These are phyloP conservation scores for Pseudopodoces humilis DNA, from an alignment of 2,113 vertebrate genomes.

Conservation along the genomic window DNA sequence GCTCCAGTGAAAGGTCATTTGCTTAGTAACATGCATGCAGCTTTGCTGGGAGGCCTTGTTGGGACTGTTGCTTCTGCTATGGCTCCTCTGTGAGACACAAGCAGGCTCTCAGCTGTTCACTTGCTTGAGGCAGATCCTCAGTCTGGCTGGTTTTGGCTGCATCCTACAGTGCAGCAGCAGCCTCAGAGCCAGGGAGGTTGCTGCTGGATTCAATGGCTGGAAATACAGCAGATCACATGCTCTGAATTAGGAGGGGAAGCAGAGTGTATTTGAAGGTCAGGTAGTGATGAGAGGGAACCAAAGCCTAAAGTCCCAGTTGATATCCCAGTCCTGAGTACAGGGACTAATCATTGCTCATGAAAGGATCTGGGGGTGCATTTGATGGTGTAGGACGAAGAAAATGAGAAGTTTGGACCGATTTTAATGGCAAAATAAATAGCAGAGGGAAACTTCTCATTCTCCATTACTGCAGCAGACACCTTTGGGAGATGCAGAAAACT, in stretches of 20 bases:
- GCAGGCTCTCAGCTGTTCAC: not conserved
- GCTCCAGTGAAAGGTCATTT: not conserved
- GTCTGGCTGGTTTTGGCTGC: not conserved
- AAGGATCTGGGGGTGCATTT: not conserved
- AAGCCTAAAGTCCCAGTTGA: not conserved
- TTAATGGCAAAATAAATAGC: not conserved
- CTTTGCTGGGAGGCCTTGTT: not conserved
- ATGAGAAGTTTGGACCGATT: not conserved
- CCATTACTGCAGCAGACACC: not conserved
- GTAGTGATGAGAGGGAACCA: not conserved
- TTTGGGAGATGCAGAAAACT: not conserved
- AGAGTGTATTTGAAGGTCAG: not conserved
- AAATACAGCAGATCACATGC: not conserved
- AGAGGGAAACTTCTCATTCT: not conserved
- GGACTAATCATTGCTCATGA: not conserved
- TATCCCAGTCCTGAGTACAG: rapidly evolving
- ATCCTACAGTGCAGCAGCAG: not conserved
- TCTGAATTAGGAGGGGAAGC: not conserved
- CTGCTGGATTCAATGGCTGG: not conserved
- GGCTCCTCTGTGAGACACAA: not conserved
- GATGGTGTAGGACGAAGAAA: not conserved
- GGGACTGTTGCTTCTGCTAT: not conserved
- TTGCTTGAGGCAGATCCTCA: not conserved
- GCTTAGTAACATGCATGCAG: not conserved
- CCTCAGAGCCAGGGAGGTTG: not conserved